phyloP scores from a whole-genome alignment of 2,113 vertebrate species.

The Mungos mungo region DNA sequence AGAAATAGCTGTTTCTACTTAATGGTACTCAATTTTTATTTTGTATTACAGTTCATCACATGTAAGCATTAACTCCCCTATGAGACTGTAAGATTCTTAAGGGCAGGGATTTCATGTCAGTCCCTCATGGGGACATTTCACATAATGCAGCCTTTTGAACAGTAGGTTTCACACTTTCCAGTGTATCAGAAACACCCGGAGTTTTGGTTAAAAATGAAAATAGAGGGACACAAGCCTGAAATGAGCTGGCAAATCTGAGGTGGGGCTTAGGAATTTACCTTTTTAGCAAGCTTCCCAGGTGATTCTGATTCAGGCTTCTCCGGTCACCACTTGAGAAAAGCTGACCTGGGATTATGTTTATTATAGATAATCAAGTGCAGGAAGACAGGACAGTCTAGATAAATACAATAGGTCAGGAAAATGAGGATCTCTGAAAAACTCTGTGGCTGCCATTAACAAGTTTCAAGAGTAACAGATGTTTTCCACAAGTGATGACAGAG shows the following conservation, averaged over 20 bases:
- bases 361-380: not conserved
- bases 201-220: not conserved
- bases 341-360: not conserved
- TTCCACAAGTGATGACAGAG: not conserved
- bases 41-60: not conserved
- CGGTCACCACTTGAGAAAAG: not conserved
- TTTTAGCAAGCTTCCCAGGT: not conserved
- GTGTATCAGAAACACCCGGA: not conserved
- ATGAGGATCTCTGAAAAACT: not conserved
- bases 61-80: not conserved
- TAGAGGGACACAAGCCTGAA: not conserved
- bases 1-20: not conserved
- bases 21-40: not conserved
- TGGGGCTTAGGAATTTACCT: not conserved
- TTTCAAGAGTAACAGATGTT: not conserved
- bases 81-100: not conserved
- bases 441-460: not conserved
- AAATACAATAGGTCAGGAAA: not conserved
- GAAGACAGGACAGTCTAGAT: not conserved
- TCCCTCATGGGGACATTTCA: not conserved
- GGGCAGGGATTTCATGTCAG: not conserved
- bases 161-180: not conserved
- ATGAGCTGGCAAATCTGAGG: not conserved
- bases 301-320: not conserved
- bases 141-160: not conserved